These are phyloP conservation scores for Rhingia rostrata DNA, from an alignment of 2,888 invertebrate genomes.

Conservation along the genomic window DNA sequence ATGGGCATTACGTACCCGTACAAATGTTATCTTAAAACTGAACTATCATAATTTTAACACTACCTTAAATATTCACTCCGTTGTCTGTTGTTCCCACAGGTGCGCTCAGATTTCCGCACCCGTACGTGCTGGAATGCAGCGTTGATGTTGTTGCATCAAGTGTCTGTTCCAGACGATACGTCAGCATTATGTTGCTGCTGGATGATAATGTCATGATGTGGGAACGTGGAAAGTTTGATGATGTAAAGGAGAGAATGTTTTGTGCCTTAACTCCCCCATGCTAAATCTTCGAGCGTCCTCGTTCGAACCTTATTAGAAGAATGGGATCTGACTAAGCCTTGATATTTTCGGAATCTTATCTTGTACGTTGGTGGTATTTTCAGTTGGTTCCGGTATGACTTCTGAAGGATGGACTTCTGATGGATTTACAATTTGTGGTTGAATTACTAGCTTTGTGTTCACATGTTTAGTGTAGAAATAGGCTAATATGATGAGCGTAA, in stretches of 20 bases:
- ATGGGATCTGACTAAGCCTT: not conserved
- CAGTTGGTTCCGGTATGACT: no score
- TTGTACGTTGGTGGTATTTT: not conserved
- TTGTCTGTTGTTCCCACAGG: slow-evolving; percentile 3
- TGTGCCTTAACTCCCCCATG: not conserved
- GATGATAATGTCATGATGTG: not conserved
- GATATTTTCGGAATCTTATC: slow-evolving; percentile 1
- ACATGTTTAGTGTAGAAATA: no score
- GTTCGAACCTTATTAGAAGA: slow-evolving; percentile 10
- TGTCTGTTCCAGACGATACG: slow-evolving; percentile 8
- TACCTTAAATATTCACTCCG: no score
- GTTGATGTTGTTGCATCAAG: not conserved
- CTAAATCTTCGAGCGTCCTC: slow-evolving; percentile 22
- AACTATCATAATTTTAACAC: no score
- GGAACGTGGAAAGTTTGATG: no score
- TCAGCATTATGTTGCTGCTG: not conserved
- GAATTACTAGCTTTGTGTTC: not conserved
- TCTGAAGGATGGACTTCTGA: slow-evolving; percentile 14
- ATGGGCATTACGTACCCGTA: no score
- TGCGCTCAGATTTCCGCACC: slow-evolving; percentile 12
- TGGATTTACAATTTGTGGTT: not conserved
- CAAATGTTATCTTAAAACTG: no score
- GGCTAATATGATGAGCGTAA: no score
- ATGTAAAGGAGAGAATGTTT: not conserved
- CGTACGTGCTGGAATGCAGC: slow-evolving; percentile 17